phyloP scores from a whole-genome alignment of 2,113 vertebrate species.

The Thunnus maccoyii region DNA sequence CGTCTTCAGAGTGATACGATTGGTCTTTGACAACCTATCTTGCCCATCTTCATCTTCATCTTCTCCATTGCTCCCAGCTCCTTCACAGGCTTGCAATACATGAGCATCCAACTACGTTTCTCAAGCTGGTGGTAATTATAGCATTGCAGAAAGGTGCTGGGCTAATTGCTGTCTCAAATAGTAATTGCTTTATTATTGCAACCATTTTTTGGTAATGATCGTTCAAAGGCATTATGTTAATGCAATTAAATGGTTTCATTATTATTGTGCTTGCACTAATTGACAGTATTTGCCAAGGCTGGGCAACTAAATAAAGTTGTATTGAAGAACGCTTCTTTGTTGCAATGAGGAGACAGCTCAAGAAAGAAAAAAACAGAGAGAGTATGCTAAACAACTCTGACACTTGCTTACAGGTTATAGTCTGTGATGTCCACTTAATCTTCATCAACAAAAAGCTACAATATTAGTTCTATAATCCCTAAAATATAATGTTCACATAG shows the following conservation, averaged over 20 bases:
- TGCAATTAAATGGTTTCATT: conserved; percentile 82
- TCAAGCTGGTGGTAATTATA: conserved; percentile 75
- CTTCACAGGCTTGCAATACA: conserved; percentile 57
- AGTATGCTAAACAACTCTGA: background rate
- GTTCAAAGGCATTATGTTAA: conserved; percentile 85
- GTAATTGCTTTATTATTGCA: conserved; percentile 83
- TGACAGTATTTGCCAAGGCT: conserved; percentile 67
- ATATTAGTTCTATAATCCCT: background rate
- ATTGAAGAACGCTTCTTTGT: conserved; percentile 37
- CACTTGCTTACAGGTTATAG: background rate
- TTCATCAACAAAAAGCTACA: background rate
- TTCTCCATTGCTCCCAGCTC: conserved; percentile 58
- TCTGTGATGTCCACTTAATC: conserved; percentile 5
- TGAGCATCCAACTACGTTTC: conserved; percentile 59
- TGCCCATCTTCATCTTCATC: conserved; percentile 69
- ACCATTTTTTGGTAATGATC: conserved; percentile 83
- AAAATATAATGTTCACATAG: background rate
- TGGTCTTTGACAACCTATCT: conserved; percentile 74
- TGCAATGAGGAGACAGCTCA: conserved; percentile 25
- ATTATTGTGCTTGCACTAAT: conserved; percentile 74
- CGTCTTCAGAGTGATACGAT: conserved; percentile 60
- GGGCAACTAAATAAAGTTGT: conserved; percentile 63
- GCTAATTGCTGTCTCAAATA: conserved; percentile 84
- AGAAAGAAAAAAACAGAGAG: background rate
- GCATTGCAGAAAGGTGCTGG: conserved; percentile 74